These are phyloP conservation scores for Drosophila pullipes DNA, from an alignment of 2,888 invertebrate genomes.

Conservation along the genomic window DNA sequence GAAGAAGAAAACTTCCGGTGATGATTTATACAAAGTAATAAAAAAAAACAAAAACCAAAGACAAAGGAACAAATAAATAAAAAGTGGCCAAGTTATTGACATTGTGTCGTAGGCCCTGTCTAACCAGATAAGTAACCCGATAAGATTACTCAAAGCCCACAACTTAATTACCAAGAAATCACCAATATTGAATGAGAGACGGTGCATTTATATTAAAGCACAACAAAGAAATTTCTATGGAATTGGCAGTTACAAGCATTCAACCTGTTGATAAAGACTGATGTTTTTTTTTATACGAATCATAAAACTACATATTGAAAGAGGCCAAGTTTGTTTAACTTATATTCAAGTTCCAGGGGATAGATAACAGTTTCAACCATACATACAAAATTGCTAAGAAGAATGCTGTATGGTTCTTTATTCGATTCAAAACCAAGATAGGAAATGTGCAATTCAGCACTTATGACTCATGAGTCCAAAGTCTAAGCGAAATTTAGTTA, in stretches of 20 bases:
- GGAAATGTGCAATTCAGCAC: background rate
- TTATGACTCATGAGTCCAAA: background rate
- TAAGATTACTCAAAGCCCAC: constrained; percentile 58
- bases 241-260: constrained; percentile 6
- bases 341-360: background rate
- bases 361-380: no score
- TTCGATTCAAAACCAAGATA: background rate
- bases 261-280: constrained; percentile 5
- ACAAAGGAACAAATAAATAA: background rate
- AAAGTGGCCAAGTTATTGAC: constrained; percentile 41
- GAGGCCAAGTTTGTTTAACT: background rate
- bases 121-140: constrained; percentile 60
- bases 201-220: constrained; percentile 8
- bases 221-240: constrained; percentile 7
- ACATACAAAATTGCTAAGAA: background rate
- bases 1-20: constrained; percentile 66
- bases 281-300: background rate
- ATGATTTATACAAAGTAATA: constrained; percentile 55
- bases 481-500: no score
- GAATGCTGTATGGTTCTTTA: fast-evolving
- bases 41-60: background rate
- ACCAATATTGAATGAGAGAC: constrained; percentile 30
- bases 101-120: constrained; percentile 63
- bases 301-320: background rate
- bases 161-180: constrained; percentile 32